Evolutionary conservation across 2,888 invertebrate species (phyloP).

Genomic region (Koerneria pararmatus): DNA sequence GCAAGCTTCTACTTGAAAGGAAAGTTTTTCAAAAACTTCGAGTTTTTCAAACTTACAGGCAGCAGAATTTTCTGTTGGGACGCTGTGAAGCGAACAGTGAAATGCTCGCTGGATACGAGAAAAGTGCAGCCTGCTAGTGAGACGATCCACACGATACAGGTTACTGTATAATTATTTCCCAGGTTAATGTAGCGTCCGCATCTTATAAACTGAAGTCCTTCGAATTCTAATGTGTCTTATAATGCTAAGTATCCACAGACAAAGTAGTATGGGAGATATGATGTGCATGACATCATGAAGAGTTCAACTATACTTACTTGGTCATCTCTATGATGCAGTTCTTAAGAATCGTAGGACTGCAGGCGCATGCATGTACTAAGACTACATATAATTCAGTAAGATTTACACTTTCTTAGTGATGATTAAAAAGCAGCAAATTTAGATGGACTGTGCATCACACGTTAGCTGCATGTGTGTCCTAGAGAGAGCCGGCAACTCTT

Average conservation of each 20-base stretch:
- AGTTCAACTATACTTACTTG: no score
- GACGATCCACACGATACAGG: constrained; percentile 81
- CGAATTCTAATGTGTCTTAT: background rate
- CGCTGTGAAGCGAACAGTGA: constrained; percentile 32
- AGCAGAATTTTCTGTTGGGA: constrained; percentile 38
- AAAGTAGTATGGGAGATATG: no score
- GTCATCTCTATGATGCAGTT: no score
- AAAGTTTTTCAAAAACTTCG: no score
- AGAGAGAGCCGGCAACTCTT: background rate
- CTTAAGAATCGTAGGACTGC: no score
- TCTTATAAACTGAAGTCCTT: background rate
- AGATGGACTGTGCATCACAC: constrained; percentile 14
- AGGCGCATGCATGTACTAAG: background rate
- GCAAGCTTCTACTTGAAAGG: no score
- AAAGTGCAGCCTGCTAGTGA: constrained; percentile 69
- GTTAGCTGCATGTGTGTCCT: constrained; percentile 2
- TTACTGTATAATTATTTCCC: constrained; percentile 70
- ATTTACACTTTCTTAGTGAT: no score
- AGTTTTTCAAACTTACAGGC: no score
- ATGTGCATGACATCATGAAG: no score
- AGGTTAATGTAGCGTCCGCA: background rate
- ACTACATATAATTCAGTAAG: no score
- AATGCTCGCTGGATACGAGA: constrained; percentile 31
- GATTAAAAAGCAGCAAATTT: background rate
- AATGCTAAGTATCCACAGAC: no score